These are phyloP conservation scores for Trichonephila inaurata DNA, from an alignment of 1,140 invertebrate genomes.

Conservation along the genomic window DNA sequence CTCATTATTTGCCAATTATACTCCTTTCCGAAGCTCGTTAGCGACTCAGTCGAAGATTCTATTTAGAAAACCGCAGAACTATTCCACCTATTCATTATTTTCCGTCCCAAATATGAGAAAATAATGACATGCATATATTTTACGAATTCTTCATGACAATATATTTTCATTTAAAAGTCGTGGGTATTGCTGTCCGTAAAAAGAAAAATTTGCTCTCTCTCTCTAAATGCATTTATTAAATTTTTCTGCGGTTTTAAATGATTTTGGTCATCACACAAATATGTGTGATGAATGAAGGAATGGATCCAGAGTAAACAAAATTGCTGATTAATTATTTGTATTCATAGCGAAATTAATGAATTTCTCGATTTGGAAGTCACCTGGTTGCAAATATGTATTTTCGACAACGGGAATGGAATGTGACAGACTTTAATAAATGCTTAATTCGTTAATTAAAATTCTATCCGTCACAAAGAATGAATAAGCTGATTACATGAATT, in stretches of 20 bases:
- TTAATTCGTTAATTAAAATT: too few species aligned
- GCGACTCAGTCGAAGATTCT: background rate
- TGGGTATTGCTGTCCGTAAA: background rate
- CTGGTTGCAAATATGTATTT: too few species aligned
- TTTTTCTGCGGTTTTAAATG: constrained; percentile 12
- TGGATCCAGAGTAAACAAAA: background rate
- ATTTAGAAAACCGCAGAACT: background rate
- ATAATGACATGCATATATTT: constrained; percentile 46
- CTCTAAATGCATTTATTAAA: constrained; percentile 24
- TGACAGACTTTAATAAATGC: too few species aligned
- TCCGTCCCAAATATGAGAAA: constrained; percentile 35
- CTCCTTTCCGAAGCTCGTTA: constrained; percentile 16
- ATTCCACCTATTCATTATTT: constrained; percentile 38
- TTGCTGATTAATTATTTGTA: background rate
- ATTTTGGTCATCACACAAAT: background rate
- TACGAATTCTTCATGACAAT: background rate
- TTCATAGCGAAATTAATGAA: too few species aligned
- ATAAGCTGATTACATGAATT: too few species aligned
- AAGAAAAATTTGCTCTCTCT: background rate
- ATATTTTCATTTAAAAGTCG: constrained; percentile 29
- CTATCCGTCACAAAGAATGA: too few species aligned
- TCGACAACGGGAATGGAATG: too few species aligned
- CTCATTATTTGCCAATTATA: constrained; percentile 50
- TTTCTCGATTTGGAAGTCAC: too few species aligned
- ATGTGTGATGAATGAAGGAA: background rate